Conservation (phyloP, 2,888 invertebrate species). For the Eristalis arbustorum region DNA sequence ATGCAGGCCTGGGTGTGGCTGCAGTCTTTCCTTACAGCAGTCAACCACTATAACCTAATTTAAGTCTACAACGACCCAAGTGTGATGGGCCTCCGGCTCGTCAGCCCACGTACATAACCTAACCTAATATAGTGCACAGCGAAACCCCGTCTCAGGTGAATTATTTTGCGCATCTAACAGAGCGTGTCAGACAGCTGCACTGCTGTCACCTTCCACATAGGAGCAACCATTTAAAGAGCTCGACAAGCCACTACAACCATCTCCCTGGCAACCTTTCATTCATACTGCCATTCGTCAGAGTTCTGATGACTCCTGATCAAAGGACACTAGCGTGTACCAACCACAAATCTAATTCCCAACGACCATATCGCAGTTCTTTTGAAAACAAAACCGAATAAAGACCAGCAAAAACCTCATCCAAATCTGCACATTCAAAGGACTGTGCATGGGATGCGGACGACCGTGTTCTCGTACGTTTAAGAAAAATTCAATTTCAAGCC, state of each 20-base stretch:
- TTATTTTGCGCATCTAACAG: too few species aligned
- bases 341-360: slow-evolving; percentile 51
- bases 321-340: slow-evolving; percentile 17
- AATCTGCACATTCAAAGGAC: background rate
- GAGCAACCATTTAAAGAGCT: too few species aligned
- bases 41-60: too few species aligned
- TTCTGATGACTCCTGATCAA: slow-evolving; percentile 16
- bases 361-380: slow-evolving; percentile 16
- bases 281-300: background rate
- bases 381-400: background rate
- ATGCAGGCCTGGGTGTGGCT: too few species aligned
- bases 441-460: background rate
- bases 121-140: too few species aligned
- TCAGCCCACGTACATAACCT: too few species aligned
- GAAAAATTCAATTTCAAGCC: slow-evolving; percentile 54
- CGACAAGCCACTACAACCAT: background rate
- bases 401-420: background rate
- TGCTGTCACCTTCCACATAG: too few species aligned
- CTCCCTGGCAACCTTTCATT: background rate
- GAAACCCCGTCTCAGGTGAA: too few species aligned
- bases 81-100: too few species aligned
- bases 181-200: too few species aligned
- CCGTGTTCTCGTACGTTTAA: slow-evolving; percentile 27
- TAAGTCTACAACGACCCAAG: too few species aligned
- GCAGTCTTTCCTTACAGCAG: too few species aligned